Base-by-base conservation (phyloP, 2,113 vertebrate species). In the Amphilophus citrinellus region DNA sequence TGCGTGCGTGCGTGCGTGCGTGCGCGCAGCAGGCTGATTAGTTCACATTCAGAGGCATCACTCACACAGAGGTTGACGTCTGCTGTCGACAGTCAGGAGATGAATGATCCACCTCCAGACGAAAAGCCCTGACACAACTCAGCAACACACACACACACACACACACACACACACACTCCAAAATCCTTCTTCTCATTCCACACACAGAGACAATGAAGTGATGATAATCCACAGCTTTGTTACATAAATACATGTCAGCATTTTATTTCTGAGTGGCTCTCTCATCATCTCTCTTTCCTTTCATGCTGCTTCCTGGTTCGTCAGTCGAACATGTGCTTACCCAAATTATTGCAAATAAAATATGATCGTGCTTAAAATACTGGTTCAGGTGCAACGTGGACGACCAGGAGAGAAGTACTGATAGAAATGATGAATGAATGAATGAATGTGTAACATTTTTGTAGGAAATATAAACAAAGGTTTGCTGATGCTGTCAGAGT, bases 81-180 rank as follows among this genome's bases (percentile, higher is more conserved):
- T 87, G 82, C 90, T 88, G 89, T 86, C 83, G n/a, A 88, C 61
- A 18, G 75, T 30, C 50, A 77, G 84, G 77, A 85, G 91, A 93
- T 81, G 83, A 87, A 93, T 53, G 90, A 90, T 84, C 80, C 87
- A 79, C 85, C 83, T 83, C 88, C 82, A 88, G 80, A 88, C 62
- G 44, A 68, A 61, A 58, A 68, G 86, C 89, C 82, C 82, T 91
- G 89, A 89, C 84, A 82, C 80, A 15, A 44, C 75, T 76, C 58
- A 30, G 44, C 84, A 37, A 37, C 6, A 37, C 35, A 7, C 6
- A 37, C 1, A 59, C 32, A 35, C 35, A 27, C 11, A 32, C 20
- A 13, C 63, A 65, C 58, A 61, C 53, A 30, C 57, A 68, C 39
- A 44, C 6, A 62, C 30, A 20, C 66, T 83, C 63, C 14, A 47